Evolutionary conservation across 2,888 invertebrate genomes (phyloP).

Genomic region (Cyclophora punctaria): DNA sequence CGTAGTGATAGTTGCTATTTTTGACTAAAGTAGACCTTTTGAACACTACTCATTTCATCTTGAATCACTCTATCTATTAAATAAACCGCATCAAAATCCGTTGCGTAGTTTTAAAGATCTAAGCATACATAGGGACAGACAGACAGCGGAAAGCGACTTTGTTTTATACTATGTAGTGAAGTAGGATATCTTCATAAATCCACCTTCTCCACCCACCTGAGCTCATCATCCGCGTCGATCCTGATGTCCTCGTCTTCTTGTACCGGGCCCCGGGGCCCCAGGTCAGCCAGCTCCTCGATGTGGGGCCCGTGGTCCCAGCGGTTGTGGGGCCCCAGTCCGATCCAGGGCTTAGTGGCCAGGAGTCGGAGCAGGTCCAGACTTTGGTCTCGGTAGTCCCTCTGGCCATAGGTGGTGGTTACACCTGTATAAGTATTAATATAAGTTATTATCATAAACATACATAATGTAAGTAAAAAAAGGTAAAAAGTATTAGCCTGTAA

Average conservation of each 20-base stretch:
- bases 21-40: no score
- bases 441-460: not conserved
- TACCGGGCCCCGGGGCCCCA: conserved; percentile 13
- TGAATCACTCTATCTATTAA: no score
- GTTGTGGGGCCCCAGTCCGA: conserved; percentile 25
- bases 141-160: no score
- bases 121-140: no score
- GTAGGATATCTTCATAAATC: no score
- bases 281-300: conserved; percentile 25
- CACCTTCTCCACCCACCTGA: conserved; percentile 28
- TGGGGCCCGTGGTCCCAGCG: conserved; percentile 33
- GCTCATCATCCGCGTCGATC: conserved; percentile 33
- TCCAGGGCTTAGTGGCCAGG: conserved; percentile 39
- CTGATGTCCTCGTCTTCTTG: conserved; percentile 20
- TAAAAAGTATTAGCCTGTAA: not conserved
- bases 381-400: conserved; percentile 38
- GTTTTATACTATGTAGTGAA: no score
- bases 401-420: conserved; percentile 31
- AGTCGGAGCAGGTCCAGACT: conserved; percentile 47
- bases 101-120: no score
- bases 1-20: no score
- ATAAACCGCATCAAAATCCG: no score
- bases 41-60: no score
- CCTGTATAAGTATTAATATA: conserved; percentile 24
- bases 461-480: not conserved